Conservation (phyloP, 2,113 vertebrate genomes). For the Pao palembangensis region DNA sequence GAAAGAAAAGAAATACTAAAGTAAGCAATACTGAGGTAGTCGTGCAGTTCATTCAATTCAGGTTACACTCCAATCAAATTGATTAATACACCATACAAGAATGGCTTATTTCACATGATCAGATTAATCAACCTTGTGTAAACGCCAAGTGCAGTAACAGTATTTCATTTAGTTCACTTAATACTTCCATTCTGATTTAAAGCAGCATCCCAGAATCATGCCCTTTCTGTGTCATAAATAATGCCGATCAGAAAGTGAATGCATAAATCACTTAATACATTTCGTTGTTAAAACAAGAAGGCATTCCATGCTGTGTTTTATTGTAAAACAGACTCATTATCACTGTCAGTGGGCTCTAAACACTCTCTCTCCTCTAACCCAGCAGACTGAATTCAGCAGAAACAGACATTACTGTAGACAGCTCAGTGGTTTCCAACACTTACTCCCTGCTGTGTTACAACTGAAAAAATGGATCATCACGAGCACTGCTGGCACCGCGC, state of each 20-base stretch:
- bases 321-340: constrained; percentile 11
- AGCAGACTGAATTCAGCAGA: constrained; percentile 36
- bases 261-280: constrained; percentile 22
- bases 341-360: constrained; percentile 31
- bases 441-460: constrained; percentile 50
- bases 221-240: constrained; percentile 1
- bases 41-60: no score
- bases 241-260: constrained; percentile 2
- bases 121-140: neutral
- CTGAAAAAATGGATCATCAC: constrained; percentile 50
- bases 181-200: neutral
- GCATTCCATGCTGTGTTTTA: constrained; percentile 2
- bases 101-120: no score
- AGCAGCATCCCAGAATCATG: constrained; percentile 2
- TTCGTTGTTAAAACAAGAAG: constrained; percentile 15
- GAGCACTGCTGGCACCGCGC: constrained; percentile 17
- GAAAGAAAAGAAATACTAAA: no score
- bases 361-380: constrained; percentile 13
- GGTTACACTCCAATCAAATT: no score
- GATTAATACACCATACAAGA: no score
- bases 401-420: constrained; percentile 53
- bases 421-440: constrained; percentile 49
- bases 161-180: neutral
- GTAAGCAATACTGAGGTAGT: no score
- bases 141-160: neutral